phyloP scores from a whole-genome alignment of 2,113 vertebrate genomes.

The Rhabdomys dilectus region DNA sequence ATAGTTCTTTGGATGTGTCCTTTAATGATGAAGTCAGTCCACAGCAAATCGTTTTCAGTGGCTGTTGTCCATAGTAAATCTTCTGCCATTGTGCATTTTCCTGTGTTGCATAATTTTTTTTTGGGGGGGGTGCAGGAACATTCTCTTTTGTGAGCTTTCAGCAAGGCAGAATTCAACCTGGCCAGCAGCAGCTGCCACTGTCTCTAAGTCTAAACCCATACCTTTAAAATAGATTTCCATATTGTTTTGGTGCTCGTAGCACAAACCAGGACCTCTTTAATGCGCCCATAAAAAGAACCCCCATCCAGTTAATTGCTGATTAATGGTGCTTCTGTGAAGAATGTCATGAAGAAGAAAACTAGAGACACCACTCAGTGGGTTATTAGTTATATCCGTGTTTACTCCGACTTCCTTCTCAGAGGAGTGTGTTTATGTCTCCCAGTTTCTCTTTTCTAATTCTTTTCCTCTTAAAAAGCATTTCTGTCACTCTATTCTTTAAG shows the following conservation, averaged over 20 bases:
- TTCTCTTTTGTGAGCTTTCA: background rate
- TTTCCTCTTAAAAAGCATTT: background rate
- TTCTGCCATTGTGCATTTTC: background rate
- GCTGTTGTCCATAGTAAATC: background rate
- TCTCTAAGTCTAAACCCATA: background rate
- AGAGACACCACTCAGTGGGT: background rate
- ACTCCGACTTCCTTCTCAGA: background rate
- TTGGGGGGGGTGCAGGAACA: background rate
- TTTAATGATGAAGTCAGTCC: background rate
- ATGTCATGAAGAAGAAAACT: background rate
- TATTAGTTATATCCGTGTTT: background rate
- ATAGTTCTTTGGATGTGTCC: background rate
- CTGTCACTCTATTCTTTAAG: background rate
- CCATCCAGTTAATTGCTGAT: background rate
- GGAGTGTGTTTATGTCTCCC: background rate
- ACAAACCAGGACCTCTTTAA: background rate
- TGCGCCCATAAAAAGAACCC: background rate
- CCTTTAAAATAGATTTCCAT: background rate
- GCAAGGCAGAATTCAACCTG: background rate
- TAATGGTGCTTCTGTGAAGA: background rate
- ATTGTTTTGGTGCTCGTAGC: background rate
- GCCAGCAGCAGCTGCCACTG: background rate
- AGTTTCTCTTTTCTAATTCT: background rate
- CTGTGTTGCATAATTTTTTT: background rate
- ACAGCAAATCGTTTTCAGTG: background rate